phyloP scores from a whole-genome alignment of 2,888 invertebrate species.

The Oligia fasciuncula region DNA sequence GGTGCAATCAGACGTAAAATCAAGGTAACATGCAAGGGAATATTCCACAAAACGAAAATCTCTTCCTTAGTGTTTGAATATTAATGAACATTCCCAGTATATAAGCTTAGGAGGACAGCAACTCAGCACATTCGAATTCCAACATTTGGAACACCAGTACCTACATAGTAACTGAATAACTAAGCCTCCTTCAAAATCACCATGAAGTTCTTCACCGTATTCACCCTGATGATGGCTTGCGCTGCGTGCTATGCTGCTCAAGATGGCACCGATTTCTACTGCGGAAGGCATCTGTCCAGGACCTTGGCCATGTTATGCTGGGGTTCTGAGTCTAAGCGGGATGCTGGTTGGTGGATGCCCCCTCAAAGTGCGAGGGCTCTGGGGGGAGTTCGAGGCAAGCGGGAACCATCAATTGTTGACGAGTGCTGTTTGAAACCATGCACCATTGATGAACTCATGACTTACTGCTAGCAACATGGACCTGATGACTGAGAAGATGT shows the following conservation, averaged over 20 bases:
- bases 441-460: conserved; percentile 51
- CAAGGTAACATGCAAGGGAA: conserved; percentile 45
- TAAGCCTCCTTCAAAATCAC: conserved; percentile 1
- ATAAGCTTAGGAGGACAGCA: conserved; percentile 12
- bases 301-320: conserved; percentile 42
- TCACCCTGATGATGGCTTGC: conserved; percentile 38
- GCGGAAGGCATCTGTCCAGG: conserved; percentile 48
- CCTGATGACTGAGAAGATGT: background rate
- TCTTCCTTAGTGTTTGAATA: conserved; percentile 55
- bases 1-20: conserved; percentile 41
- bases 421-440: conserved; percentile 61
- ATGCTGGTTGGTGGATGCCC: conserved; percentile 58
- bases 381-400: conserved; percentile 49
- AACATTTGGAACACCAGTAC: conserved; percentile 2
- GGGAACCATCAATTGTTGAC: conserved; percentile 44
- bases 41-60: conserved; percentile 21
- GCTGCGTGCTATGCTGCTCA: conserved; percentile 35
- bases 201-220: conserved; percentile 52
- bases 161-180: background rate
- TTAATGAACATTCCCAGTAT: conserved; percentile 51
- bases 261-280: conserved; percentile 46
- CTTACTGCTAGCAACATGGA: conserved; percentile 44
- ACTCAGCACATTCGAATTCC: conserved; percentile 35
- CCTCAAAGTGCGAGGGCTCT: conserved; percentile 42
- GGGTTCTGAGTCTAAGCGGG: conserved; percentile 45